phyloP scores from a whole-genome alignment of 1,140 invertebrate species.

The Macrotrachela quadricornifera region DNA sequence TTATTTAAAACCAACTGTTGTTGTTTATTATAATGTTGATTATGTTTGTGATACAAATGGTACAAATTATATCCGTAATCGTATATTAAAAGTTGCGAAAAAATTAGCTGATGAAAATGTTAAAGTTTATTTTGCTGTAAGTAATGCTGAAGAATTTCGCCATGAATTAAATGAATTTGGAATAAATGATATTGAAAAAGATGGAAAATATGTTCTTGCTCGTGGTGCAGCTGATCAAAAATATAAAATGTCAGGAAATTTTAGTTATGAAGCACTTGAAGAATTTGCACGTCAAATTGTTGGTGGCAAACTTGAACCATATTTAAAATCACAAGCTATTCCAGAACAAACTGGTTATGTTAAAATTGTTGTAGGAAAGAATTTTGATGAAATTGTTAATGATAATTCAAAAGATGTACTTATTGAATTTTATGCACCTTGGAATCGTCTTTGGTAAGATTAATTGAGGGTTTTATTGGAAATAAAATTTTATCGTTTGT shows the following conservation, averaged over 20 bases:
- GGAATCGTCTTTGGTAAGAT: conserved; percentile 73
- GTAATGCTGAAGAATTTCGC: conserved; percentile 48
- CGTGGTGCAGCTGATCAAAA: conserved; percentile 62
- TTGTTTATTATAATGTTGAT: conserved; percentile 81
- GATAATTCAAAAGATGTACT: conserved; percentile 76
- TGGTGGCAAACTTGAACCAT: conserved; percentile 61
- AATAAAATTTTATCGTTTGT: too few relatives aligned
- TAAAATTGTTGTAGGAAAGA: conserved; percentile 75
- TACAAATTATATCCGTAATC: conserved; percentile 99
- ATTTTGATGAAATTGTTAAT: conserved; percentile 80
- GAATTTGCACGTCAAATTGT: conserved; percentile 63
- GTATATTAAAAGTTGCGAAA: conserved; percentile 43
- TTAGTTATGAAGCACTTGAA: conserved; percentile 65
- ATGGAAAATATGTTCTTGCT: conserved; percentile 68
- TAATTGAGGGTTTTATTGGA: too few relatives aligned
- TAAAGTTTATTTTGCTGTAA: conserved; percentile 50
- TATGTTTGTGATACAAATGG: conserved; percentile 87
- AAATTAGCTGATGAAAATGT: conserved; percentile 40
- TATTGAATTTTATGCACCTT: conserved; percentile 92
- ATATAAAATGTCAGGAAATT: conserved; percentile 68
- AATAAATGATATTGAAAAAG: conserved; percentile 51
- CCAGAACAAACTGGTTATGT: conserved; percentile 67
- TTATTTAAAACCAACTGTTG: conserved; percentile 59
- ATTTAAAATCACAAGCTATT: conserved; percentile 78
- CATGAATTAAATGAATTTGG: conserved; percentile 65